phyloP scores from a whole-genome alignment of 2,113 vertebrate genomes.

The Urocolius indicus region DNA sequence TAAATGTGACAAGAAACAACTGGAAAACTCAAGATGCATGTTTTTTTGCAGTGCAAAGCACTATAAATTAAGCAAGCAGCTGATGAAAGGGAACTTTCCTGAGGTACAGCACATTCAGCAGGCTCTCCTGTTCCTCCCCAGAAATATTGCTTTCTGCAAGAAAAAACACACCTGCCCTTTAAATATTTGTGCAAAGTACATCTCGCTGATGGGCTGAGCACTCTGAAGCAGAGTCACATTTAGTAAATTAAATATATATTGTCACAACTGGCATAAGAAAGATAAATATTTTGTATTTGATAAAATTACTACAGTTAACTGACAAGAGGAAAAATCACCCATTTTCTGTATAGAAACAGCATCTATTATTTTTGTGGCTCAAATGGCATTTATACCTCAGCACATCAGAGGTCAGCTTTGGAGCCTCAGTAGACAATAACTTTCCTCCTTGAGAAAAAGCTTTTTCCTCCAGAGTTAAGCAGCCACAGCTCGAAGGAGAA shows the following conservation, averaged over 20 bases:
- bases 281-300: slow-evolving; percentile 51
- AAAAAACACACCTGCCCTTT: neutral
- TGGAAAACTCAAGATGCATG: slow-evolving; percentile 59
- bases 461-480: neutral
- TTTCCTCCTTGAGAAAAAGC: neutral
- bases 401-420: neutral
- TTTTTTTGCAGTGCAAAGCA: slow-evolving; percentile 63
- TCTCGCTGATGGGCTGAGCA: slow-evolving; percentile 8
- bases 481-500: neutral
- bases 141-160: slow-evolving; percentile 47
- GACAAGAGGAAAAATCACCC: neutral
- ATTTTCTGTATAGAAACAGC: neutral
- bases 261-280: slow-evolving; percentile 41
- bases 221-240: slow-evolving; percentile 5
- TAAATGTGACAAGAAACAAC: slow-evolving; percentile 76
- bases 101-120: slow-evolving; percentile 59
- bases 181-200: slow-evolving; percentile 31
- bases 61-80: slow-evolving; percentile 65
- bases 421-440: slow-evolving; percentile 6
- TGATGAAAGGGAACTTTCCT: slow-evolving; percentile 63
- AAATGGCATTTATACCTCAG: neutral
- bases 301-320: slow-evolving; percentile 50
- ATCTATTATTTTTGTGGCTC: neutral
- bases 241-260: slow-evolving; percentile 38
- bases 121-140: neutral